Evolutionary conservation across 2,797 vertebrate species (phyloP).

Genomic region (Pyrocephalus nanus): DNA sequence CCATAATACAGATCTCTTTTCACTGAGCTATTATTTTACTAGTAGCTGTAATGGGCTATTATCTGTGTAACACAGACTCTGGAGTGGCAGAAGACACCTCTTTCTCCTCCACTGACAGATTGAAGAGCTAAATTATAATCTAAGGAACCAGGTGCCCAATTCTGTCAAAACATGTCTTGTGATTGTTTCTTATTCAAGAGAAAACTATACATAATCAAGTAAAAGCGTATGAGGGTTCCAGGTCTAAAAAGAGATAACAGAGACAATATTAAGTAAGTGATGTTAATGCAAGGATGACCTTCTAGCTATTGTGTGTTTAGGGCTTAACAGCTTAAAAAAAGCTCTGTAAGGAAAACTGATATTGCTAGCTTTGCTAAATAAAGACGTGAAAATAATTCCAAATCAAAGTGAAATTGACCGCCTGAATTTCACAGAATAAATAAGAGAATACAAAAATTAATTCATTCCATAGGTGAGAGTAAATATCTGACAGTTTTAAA

Average conservation of each 20-base stretch:
- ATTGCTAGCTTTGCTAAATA: neutral
- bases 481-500: neutral
- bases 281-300: neutral
- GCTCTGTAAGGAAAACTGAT: neutral
- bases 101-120: neutral
- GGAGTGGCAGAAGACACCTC: neutral
- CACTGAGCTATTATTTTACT: neutral
- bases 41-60: neutral
- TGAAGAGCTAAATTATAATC: conserved; percentile 28
- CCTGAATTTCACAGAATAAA: conserved; percentile 4
- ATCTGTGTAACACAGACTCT: neutral
- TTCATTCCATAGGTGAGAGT: neutral
- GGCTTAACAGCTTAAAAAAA: conserved; percentile 30
- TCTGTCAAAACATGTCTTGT: conserved; percentile 16
- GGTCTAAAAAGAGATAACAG: neutral
- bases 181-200: conserved; percentile 17
- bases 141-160: conserved; percentile 4
- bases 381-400: neutral
- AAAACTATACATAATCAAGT: neutral
- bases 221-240: neutral
- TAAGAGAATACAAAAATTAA: neutral
- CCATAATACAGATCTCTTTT: neutral
- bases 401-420: neutral
- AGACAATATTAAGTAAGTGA: neutral
- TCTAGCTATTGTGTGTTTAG: neutral